Evolutionary conservation across 1,140 invertebrate species (phyloP), one percentile per base, ranked within the genome.

Genomic region (Drosophila orosa): DNA sequence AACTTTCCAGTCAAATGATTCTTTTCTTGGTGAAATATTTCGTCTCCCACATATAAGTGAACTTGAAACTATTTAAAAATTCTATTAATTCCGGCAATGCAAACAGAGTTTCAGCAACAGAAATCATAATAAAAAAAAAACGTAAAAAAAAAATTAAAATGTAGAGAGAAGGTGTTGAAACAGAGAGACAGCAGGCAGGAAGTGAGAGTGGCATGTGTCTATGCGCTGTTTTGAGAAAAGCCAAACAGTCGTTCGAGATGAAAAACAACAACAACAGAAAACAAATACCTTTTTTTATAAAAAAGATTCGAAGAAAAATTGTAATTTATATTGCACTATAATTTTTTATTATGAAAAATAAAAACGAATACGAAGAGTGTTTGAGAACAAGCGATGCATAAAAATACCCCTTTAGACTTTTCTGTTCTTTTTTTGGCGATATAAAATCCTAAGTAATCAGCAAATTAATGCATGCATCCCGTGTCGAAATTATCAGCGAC

Each of bases 261-360:
- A 66, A 71, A 75, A 69, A 57, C 45, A 74, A 82, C 48, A 69
- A 57, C 45, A 74, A 82, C 48, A 42, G 65, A 65, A 77, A 62
- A 67, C 66, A 77, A 78, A 73, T 81, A 82, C 71, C 79, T 84
- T 87, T 87, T 87, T 89, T 89, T 84, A 84, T 89, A 84, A 89
- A 89, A 89, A 89, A 89, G 84, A 87, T 80, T 85, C 65, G 62
- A 68, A 74, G 65, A 67, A 68, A 66, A 69, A 68, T 63, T 86
- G 83, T 87, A 86, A 86, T 78, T 82, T 83, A 77, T 71, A 78
- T 58, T 78, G 74, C 73, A 81, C 76, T 87, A 78, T 79, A 79
- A 87, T 83, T 86, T 80, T 87, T 87, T 87, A 86, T 83, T 86
- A 62, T 89, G 79, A 89, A 87, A 73, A 89, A 87, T 80, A 87